Evolutionary conservation across 2,113 vertebrate genomes (phyloP), one percentile per base, ranked within the genome.

Genomic region (Pseudopipra pipra): DNA sequence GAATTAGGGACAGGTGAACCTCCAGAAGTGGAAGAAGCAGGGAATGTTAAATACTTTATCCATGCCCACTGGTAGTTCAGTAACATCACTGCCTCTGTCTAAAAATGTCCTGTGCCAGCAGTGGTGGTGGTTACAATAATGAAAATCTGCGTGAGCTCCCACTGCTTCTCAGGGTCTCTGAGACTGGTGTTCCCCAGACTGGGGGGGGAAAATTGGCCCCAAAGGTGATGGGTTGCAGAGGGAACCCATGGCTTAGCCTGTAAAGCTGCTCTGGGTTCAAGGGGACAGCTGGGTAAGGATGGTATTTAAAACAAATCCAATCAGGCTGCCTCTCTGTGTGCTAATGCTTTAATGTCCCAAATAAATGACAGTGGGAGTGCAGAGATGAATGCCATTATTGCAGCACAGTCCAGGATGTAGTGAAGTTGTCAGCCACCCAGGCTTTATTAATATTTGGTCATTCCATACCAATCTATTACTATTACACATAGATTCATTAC

Each of bases 381-480:
- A 12, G 59, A 90, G 87, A 93, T 23, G 5, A 93, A 76, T 62
- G 88, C 86, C 58, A 46, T 70, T 65, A 54, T 66, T 96, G 61
- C 80, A 90, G 79, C 33, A 8, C 9, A 1, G 47, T 56, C 85
- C 47, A 72, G 76, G 63, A 65, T 59, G 52, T 44, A 77, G 93
- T 55, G 79, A 85, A 89, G 73, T 73, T 96, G 93, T 95, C 96
- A 96, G 84, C 83, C 92, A 94, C 93, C 77, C 79, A 93, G 79
- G 72, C 61, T 96, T 94, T 92, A 90, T 96, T 95, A 96, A 95
- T 96, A 91, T 93, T 93, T 96, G 93, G 78, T 74, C 59, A 4
- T 91, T 94, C 52, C 51, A 43, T 19, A 91, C 74, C 39, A 77
- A 96, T 96, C 88, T 79, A 95, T 95, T 95, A 90, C 68, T 72